Evolutionary conservation across 2,113 vertebrate genomes (phyloP).

Genomic region (Pimephales promelas): DNA sequence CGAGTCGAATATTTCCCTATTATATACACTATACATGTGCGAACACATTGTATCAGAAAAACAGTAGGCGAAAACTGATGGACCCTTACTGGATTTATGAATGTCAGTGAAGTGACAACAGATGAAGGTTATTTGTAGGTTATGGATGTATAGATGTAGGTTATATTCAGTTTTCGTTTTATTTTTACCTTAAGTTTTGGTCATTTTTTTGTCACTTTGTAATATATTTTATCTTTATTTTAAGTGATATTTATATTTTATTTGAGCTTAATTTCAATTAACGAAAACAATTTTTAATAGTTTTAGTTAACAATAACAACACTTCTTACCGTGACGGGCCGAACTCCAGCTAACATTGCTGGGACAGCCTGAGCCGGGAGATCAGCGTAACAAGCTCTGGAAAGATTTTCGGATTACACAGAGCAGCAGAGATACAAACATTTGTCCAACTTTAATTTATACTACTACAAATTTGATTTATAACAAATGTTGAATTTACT

Average conservation of each 20-base stretch:
- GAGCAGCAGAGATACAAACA: conserved; percentile 19
- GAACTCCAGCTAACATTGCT: conserved; percentile 83
- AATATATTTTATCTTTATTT: too few species aligned
- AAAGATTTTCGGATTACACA: conserved; percentile 15
- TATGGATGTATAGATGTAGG: too few species aligned
- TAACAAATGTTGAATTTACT: conserved; percentile 76
- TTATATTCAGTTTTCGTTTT: too few species aligned
- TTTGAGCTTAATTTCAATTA: not conserved
- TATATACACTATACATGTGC: too few species aligned
- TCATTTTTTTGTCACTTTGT: too few species aligned
- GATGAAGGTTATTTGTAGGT: not conserved
- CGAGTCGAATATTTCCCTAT: too few species aligned
- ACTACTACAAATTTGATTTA: not conserved
- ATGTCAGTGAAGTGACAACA: too few species aligned
- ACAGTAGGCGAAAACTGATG: too few species aligned
- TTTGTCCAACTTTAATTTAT: not conserved
- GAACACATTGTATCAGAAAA: too few species aligned
- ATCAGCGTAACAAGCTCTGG: conserved; percentile 83
- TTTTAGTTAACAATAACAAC: not conserved
- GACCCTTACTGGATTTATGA: too few species aligned
- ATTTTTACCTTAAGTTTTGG: too few species aligned
- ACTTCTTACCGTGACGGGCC: conserved; percentile 69
- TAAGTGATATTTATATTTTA: too few species aligned
- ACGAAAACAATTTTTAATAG: not conserved
- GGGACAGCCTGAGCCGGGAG: conserved; percentile 92